Conservation (phyloP, 1,140 invertebrate species). For the Meteorus sp. region DNA sequence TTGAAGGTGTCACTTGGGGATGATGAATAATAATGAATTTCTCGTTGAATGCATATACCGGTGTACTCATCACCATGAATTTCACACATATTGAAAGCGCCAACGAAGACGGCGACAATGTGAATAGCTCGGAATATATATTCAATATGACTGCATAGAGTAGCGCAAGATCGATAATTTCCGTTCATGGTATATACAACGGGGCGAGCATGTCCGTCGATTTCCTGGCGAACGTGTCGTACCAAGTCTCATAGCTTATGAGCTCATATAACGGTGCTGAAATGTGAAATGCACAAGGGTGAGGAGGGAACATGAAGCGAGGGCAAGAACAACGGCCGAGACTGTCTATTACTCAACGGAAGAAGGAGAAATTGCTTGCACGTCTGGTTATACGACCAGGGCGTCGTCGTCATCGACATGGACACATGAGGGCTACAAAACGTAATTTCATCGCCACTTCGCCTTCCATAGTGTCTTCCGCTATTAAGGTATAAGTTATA, state of each 20-base stretch:
- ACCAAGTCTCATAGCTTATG: background rate
- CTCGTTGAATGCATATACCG: too few relatives aligned
- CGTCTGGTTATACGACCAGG: background rate
- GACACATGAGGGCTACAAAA: too few relatives aligned
- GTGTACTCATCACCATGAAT: too few relatives aligned
- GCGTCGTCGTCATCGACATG: too few relatives aligned
- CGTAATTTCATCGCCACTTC: background rate
- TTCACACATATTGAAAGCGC: too few relatives aligned
- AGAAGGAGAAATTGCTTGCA: background rate
- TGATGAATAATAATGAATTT: too few relatives aligned
- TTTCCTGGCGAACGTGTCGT: constrained; percentile 19
- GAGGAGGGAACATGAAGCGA: background rate
- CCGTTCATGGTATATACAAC: too few relatives aligned
- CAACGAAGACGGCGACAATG: too few relatives aligned
- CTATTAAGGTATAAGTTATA: background rate
- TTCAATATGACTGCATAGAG: too few relatives aligned
- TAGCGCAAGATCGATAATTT: constrained; percentile 18
- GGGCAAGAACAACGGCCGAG: too few relatives aligned
- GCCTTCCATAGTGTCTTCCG: background rate
- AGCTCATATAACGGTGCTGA: constrained; percentile 4
- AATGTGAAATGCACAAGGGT: background rate
- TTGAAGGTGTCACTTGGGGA: too few relatives aligned
- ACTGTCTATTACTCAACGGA: constrained; percentile 1
- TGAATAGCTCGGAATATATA: too few relatives aligned
- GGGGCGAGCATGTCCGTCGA: constrained; percentile 8